Base-by-base conservation (phyloP, 2,888 invertebrate genomes). In the Sphinx pinastri region DNA sequence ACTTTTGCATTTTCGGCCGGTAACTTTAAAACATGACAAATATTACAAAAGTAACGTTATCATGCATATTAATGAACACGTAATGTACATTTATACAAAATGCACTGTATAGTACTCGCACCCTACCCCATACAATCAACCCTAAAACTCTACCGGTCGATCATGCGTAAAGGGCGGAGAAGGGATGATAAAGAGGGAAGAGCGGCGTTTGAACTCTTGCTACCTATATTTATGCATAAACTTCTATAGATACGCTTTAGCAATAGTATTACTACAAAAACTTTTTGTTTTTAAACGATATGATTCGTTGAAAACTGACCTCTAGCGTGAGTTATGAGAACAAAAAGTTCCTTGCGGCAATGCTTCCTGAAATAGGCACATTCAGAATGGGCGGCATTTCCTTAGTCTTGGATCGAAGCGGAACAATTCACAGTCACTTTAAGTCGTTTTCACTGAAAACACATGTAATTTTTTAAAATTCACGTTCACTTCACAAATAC, bases 81-180 rank as follows among this genome's bases (percentile, higher is more conserved):
- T 49, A 59, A 38, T 38, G 38, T 38, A 68, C 47, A 38, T 13
- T 52, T 54, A 67, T 19, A 11, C 47, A 19, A n/a, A 71, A 71
- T 75, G 74, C 69, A 75, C 72, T 55, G 70, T 78, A 77, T 82
- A 80, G 78, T 82, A 82, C 87, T 81, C 89, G 90, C 91, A 91
- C 91, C 92, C 91, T 91, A 88, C 84, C 85, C 84, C 81, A 83
- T 81, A 83, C 81, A 84, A 83, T 85, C 90, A 91, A 91, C 93
- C 93, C 93, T 91, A 91, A 92, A 93, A 92, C 90, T 89, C 87
- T 85, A 88, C 89, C 91, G 94, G 93, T 93, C 93, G 94, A 94
- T 94, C 93, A 93, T 92, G 93, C 94, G 94, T 94, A 93, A 91
- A 93, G 92, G 93, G 92, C 91, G 88, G 89, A 91, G 92, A 93